A percentile compares a stretch with the other conserved stretches of the same genome.
Evolutionary conservation across 2,113 vertebrate genomes (phyloP).

Genomic region (Climacteris rufus): DNA sequence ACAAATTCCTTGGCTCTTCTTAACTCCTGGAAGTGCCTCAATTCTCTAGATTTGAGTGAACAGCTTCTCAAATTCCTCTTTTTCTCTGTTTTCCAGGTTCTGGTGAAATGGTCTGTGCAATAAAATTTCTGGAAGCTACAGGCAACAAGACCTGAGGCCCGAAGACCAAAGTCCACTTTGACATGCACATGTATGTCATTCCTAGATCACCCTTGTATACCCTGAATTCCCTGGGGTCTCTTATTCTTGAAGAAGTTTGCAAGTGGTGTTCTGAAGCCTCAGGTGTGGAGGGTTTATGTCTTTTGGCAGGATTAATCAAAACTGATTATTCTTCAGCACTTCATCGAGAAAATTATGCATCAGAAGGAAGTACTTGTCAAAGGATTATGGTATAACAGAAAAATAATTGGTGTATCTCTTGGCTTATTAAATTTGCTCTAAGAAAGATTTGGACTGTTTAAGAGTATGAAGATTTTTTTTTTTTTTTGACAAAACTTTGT

Average conservation of each 20-base stretch:
- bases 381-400: conserved; percentile 47
- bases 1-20: neutral
- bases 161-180: neutral
- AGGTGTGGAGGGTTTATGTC: rapidly evolving
- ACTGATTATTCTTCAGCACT: neutral
- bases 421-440: conserved; percentile 34
- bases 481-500: conserved; percentile 6
- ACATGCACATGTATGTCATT: rapidly evolving
- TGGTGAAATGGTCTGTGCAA: neutral
- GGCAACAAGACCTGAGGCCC: neutral
- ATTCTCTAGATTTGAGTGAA: neutral
- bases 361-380: conserved; percentile 32
- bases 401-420: conserved; percentile 45
- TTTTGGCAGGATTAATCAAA: conserved; percentile 11
- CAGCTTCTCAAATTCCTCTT: neutral
- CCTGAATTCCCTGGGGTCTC: neutral
- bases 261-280: neutral
- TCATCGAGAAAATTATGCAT: conserved; percentile 30
- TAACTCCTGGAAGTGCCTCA: neutral
- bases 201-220: rapidly evolving
- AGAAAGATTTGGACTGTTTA: conserved; percentile 24
- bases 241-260: neutral
- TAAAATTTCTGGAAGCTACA: neutral
- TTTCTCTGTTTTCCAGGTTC: neutral
- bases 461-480: neutral